Percentiles rank a stretch among this genome's conserved stretches.
Evolutionary conservation across 2,113 vertebrate species (phyloP).

Genomic region (Hippotragus niger): DNA sequence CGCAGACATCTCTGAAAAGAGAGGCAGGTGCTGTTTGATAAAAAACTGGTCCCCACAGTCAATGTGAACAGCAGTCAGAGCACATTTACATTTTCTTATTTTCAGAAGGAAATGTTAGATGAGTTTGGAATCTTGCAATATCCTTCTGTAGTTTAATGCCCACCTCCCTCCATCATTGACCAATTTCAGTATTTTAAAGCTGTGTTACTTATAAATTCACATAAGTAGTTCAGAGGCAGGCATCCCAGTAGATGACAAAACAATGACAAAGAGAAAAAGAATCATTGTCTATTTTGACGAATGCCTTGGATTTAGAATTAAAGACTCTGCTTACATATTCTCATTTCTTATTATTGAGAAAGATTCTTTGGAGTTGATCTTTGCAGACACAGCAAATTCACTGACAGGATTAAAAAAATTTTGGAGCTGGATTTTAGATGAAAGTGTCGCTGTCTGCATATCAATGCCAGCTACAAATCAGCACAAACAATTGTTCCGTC

Average conservation of each 20-base stretch:
- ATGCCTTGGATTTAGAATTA: not conserved
- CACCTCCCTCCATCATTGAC: not conserved
- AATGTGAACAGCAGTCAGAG: constrained; percentile 22
- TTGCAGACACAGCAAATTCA: constrained; percentile 44
- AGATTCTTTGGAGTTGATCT: constrained; percentile 33
- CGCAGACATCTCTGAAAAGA: constrained; percentile 59
- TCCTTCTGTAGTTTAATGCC: not conserved
- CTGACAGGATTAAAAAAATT: constrained; percentile 43
- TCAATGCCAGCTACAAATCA: constrained; percentile 75
- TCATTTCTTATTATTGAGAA: not conserved
- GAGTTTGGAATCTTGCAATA: constrained; percentile 43
- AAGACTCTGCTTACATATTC: not conserved
- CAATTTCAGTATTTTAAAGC: constrained; percentile 46
- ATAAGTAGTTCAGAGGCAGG: not conserved
- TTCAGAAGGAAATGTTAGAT: constrained; percentile 28
- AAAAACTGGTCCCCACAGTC: not conserved
- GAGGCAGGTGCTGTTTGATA: constrained; percentile 64
- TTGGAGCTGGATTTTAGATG: constrained; percentile 51
- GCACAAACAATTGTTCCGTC: constrained; percentile 73
- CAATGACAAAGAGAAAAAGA: constrained; percentile 15
- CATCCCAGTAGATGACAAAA: not conserved
- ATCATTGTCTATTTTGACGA: not conserved
- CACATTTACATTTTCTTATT: constrained; percentile 44
- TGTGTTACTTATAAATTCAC: not conserved
- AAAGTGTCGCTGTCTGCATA: constrained; percentile 57